phyloP scores from a whole-genome alignment of 2,113 vertebrate species.

The Tricholaema leucomelas region DNA sequence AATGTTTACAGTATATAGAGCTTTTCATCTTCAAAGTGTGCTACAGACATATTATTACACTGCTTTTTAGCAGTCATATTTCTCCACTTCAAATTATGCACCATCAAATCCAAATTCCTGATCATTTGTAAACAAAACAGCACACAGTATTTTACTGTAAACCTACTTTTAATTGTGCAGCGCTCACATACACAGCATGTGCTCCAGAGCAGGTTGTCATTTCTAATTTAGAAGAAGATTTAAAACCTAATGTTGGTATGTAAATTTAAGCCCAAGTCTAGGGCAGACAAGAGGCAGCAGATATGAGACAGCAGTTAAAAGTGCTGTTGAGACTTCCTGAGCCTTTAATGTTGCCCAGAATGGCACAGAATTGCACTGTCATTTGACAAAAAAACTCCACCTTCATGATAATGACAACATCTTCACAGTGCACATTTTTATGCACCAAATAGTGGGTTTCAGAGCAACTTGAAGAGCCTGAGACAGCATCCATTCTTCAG shows the following conservation, averaged over 20 bases:
- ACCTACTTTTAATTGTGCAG: background rate
- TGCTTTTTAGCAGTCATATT: conserved; percentile 14
- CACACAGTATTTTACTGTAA: background rate
- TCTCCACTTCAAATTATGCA: conserved; percentile 36
- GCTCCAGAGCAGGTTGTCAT: background rate
- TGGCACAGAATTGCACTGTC: background rate
- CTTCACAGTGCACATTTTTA: background rate
- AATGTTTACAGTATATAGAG: conserved; percentile 27
- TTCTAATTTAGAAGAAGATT: background rate
- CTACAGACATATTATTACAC: conserved; percentile 48
- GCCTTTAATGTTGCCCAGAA: background rate
- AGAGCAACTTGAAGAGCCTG: background rate
- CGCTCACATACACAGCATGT: background rate
- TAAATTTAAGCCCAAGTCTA: background rate
- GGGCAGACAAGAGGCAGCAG: background rate
- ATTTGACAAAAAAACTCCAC: background rate
- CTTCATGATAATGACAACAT: background rate
- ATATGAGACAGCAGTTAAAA: background rate
- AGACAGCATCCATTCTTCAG: background rate
- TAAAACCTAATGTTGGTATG: background rate
- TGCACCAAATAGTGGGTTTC: background rate
- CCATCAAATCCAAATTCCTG: background rate
- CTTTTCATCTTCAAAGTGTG: conserved; percentile 62
- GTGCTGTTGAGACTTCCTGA: background rate
- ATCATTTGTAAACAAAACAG: background rate